Evolutionary conservation across 2,888 invertebrate genomes (phyloP).

Genomic region (Odontocerum albicorne): DNA sequence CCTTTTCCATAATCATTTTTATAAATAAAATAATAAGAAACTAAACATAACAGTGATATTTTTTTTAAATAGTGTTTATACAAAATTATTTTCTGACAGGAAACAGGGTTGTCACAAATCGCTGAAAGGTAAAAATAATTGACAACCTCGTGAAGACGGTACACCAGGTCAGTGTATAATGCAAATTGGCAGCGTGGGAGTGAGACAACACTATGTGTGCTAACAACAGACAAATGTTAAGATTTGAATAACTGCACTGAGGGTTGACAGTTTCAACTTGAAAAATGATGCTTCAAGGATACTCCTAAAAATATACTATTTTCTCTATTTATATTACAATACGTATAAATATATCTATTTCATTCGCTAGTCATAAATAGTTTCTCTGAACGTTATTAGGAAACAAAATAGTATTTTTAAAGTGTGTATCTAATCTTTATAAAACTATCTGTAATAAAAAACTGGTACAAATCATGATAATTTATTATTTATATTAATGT

Average conservation of each 20-base stretch:
- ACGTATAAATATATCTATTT: constrained; percentile 65
- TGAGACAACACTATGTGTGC: constrained; percentile 32
- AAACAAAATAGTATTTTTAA: constrained; percentile 52
- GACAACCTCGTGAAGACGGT: not conserved
- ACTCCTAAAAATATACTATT: constrained; percentile 50
- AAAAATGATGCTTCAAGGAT: constrained; percentile 42
- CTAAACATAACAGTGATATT: no score
- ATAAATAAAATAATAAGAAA: no score
- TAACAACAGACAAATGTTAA: constrained; percentile 50
- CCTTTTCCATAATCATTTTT: no score
- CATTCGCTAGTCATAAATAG: constrained; percentile 65
- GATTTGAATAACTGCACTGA: constrained; percentile 62
- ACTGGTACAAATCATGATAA: constrained; percentile 58
- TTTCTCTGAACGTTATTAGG: constrained; percentile 63
- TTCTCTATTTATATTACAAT: constrained; percentile 53
- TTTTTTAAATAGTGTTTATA: no score
- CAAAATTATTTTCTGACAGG: no score
- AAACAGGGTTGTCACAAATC: no score
- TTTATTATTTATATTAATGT: constrained; percentile 44
- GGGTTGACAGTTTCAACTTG: constrained; percentile 45
- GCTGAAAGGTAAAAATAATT: no score
- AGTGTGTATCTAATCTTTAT: constrained; percentile 51
- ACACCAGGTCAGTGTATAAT: not conserved
- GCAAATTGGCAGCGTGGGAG: constrained; percentile 21
- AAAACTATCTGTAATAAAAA: constrained; percentile 58